These are phyloP conservation scores for Tetanocera ferruginea DNA, from an alignment of 2,888 invertebrate species.

Conservation along the genomic window DNA sequence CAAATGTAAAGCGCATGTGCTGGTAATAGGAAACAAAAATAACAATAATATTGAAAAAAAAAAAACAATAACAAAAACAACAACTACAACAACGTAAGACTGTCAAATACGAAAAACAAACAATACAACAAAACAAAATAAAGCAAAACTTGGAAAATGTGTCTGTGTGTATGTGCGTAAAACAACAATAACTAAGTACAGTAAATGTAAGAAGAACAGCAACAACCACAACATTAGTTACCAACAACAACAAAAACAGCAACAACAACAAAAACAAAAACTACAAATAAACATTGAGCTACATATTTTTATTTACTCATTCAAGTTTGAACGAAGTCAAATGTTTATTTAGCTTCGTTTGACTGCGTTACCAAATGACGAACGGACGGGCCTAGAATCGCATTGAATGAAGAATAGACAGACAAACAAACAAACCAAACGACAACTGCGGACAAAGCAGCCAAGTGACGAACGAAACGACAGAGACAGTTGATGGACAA, in stretches of 20 bases:
- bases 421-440: conserved; percentile 27
- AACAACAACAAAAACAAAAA: conserved; percentile 8
- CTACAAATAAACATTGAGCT: background rate
- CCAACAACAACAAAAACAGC: conserved; percentile 36
- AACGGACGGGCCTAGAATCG: conserved; percentile 10
- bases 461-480: conserved; percentile 9
- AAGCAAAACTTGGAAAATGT: conserved; percentile 24
- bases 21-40: conserved; percentile 41
- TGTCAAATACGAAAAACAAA: conserved; percentile 6
- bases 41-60: conserved; percentile 15
- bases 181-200: conserved; percentile 40
- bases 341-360: conserved; percentile 57
- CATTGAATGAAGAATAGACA: conserved; percentile 8
- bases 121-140: conserved; percentile 7
- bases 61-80: conserved; percentile 29
- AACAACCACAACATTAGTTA: conserved; percentile 6
- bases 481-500: background rate
- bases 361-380: conserved; percentile 51
- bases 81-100: conserved; percentile 31
- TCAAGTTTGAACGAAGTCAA: conserved; percentile 45
- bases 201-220: conserved; percentile 33
- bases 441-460: background rate
- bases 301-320: conserved; percentile 24
- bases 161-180: background rate
- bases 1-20: conserved; percentile 42